phyloP scores from a whole-genome alignment of 1,140 invertebrate species.

The Aphelenchoides fujianensis region DNA sequence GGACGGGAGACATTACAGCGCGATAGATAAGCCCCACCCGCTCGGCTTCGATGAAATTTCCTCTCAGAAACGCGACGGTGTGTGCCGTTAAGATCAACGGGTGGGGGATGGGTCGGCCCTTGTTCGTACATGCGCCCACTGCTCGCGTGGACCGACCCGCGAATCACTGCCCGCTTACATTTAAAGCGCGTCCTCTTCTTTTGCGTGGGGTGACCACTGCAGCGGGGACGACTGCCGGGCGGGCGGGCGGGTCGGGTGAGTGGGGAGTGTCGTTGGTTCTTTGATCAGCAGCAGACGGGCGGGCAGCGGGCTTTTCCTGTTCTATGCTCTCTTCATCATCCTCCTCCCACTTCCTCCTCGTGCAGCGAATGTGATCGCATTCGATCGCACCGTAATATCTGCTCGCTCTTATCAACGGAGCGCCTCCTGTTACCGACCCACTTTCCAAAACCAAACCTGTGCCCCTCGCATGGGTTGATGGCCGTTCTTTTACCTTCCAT shows the following conservation, averaged over 20 bases:
- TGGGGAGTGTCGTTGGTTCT: background rate
- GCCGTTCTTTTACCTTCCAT: background rate
- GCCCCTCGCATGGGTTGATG: background rate
- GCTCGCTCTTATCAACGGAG: background rate
- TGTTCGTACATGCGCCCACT: no score
- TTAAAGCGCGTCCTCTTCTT: background rate
- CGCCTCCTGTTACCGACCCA: background rate
- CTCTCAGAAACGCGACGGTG: background rate
- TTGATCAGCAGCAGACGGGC: background rate
- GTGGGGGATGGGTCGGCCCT: conserved; percentile 1
- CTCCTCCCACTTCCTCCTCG: background rate
- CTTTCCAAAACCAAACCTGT: background rate
- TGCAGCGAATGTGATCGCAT: background rate
- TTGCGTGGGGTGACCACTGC: background rate
- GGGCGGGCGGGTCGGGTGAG: no score
- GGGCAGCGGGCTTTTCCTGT: background rate
- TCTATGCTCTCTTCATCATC: no score
- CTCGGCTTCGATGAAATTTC: background rate
- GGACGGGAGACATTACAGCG: background rate
- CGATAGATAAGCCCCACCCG: background rate
- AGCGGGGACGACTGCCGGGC: no score
- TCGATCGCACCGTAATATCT: background rate
- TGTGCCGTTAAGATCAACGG: background rate
- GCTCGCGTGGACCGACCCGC: no score
- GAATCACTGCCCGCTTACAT: background rate